A percentile compares a stretch with the other conserved stretches of the same genome.
These are phyloP conservation scores for Haliaeetus albicilla DNA, from an alignment of 2,797 vertebrate species.

Conservation along the genomic window DNA sequence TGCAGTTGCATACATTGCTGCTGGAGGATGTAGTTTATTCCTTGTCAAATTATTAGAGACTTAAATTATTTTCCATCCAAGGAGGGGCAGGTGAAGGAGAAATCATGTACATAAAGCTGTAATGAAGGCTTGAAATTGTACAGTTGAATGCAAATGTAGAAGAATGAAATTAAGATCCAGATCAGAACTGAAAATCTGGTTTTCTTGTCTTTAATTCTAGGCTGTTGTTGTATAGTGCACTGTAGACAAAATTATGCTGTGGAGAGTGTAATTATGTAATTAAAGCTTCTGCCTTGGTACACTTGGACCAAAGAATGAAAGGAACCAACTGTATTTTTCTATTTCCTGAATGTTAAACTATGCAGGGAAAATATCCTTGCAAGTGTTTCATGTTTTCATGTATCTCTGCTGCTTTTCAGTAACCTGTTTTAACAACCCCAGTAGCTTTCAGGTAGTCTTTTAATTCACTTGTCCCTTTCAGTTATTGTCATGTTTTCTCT, in stretches of 20 bases:
- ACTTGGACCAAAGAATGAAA: background rate
- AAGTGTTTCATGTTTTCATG: background rate
- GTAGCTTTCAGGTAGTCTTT: background rate
- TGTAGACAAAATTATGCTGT: conserved; percentile 14
- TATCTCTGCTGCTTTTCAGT: background rate
- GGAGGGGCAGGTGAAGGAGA: background rate
- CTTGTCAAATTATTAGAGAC: background rate
- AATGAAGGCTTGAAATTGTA: background rate
- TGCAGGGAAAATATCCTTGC: background rate
- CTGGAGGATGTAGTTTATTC: background rate
- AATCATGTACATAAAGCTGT: background rate
- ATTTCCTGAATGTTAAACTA: background rate
- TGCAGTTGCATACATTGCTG: background rate
- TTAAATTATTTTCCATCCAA: background rate
- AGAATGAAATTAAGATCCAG: conserved; percentile 19
- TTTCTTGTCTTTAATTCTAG: conserved; percentile 25
- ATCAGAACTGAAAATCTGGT: conserved; percentile 37
- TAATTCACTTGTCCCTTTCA: background rate
- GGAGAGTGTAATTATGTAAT: conserved; percentile 25
- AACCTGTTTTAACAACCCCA: background rate
- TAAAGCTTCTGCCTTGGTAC: conserved; percentile 15
- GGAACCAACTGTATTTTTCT: background rate
- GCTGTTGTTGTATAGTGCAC: background rate
- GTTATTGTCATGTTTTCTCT: background rate
- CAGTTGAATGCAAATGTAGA: conserved; percentile 27